These are phyloP conservation scores for Lepilemur septentrionalis DNA, from an alignment of 2,797 vertebrate species.

Conservation along the genomic window DNA sequence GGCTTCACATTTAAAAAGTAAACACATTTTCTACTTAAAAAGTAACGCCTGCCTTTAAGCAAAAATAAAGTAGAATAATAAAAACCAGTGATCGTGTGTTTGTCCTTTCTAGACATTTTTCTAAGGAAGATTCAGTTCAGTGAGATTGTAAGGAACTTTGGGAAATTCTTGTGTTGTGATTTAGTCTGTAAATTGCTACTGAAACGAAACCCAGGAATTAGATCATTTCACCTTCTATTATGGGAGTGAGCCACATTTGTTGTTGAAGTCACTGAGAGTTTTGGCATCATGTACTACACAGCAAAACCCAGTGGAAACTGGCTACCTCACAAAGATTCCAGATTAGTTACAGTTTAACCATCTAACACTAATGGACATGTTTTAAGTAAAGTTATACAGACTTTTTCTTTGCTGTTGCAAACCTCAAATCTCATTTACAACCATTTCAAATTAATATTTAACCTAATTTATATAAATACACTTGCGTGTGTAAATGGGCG, in stretches of 20 bases:
- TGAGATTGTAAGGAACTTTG: not conserved
- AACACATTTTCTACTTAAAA: not conserved
- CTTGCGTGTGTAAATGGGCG: not conserved
- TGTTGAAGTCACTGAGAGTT: not conserved
- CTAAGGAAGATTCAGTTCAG: not conserved
- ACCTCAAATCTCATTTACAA: slow-evolving; percentile 36
- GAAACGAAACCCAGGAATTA: not conserved
- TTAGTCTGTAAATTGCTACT: not conserved
- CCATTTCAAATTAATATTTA: slow-evolving; percentile 56
- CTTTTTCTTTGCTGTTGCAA: not conserved
- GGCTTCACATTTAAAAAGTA: not conserved
- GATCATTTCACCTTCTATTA: not conserved
- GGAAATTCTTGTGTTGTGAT: not conserved
- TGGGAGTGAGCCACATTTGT: not conserved
- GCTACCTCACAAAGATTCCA: not conserved
- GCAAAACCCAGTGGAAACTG: not conserved
- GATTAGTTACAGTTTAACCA: not conserved
- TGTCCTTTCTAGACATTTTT: not conserved
- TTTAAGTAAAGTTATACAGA: not conserved
- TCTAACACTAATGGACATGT: not conserved
- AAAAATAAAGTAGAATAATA: not conserved
- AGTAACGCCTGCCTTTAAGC: not conserved
- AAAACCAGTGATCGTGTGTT: not conserved
- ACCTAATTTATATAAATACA: not conserved
- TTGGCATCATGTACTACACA: not conserved